Evolutionary conservation across 2,113 vertebrate species (phyloP).

Genomic region (Campylomormyrus numenius): DNA sequence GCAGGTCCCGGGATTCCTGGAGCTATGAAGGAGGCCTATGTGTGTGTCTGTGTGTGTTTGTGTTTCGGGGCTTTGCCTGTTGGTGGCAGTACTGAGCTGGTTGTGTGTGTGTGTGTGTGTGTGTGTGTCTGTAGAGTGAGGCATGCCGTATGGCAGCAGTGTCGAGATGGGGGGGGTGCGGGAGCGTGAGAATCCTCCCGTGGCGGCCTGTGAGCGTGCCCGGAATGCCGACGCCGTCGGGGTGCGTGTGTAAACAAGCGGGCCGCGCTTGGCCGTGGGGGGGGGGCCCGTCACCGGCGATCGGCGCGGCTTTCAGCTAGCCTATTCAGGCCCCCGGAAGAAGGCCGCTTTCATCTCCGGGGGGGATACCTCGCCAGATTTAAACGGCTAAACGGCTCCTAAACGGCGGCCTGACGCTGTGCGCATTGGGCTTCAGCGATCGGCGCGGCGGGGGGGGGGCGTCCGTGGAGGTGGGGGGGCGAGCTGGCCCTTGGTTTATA

Average conservation of each 20-base stretch:
- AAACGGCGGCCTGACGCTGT: background rate
- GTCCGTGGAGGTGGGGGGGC: background rate
- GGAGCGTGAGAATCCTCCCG: conserved; percentile 55
- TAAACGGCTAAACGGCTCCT: background rate
- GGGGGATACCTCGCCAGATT: conserved; percentile 36
- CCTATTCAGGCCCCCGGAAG: conserved; percentile 38
- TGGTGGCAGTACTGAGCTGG: background rate
- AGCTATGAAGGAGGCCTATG: background rate
- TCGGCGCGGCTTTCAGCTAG: conserved; percentile 32
- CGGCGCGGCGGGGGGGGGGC: background rate
- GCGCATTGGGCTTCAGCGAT: background rate
- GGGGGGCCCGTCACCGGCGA: conserved; percentile 32
- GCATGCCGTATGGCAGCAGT: background rate
- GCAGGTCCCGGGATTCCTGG: background rate
- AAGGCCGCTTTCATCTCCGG: conserved; percentile 39
- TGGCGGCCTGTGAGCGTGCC: conserved; percentile 30
- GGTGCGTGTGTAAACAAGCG: conserved; percentile 30
- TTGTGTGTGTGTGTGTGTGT: background rate
- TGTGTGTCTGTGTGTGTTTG: background rate
- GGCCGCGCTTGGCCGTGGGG: background rate
- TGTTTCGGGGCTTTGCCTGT: background rate
- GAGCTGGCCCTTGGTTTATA: too few species aligned
- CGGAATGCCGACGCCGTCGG: conserved; percentile 43
- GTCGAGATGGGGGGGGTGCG: conserved; percentile 5
- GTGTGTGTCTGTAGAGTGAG: background rate